A percentile compares a stretch with the other conserved stretches of the same genome.
Evolutionary conservation across 2,888 invertebrate species (phyloP).

Genomic region (Drosophila dives): DNA sequence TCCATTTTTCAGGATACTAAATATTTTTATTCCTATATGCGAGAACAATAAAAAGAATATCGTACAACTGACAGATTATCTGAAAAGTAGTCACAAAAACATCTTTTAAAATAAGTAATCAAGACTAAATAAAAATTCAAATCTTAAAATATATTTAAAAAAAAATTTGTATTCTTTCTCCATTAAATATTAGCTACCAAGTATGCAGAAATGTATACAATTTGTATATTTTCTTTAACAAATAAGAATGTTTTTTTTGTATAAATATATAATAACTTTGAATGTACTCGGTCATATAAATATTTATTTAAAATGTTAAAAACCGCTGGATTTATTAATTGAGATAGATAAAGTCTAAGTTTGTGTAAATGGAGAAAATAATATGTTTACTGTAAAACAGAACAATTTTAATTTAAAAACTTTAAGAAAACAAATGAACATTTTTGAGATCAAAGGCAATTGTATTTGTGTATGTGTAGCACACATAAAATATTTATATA

Average conservation of each 20-base stretch:
- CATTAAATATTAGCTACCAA: background rate
- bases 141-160: background rate
- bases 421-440: background rate
- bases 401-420: background rate
- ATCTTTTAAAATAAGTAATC: background rate
- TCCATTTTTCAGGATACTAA: constrained; percentile 45
- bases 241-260: background rate
- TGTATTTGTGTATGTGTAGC: background rate
- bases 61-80: constrained; percentile 38
- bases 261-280: background rate
- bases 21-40: constrained; percentile 34
- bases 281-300: constrained; percentile 1
- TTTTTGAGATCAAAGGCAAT: background rate
- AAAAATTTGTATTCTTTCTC: background rate
- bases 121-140: background rate
- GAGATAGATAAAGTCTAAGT: background rate
- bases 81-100: background rate
- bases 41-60: constrained; percentile 19
- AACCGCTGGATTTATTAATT: constrained; percentile 16
- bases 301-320: constrained; percentile 15
- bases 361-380: background rate
- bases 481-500: background rate
- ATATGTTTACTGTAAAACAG: background rate
- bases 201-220: background rate
- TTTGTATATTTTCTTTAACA: background rate